Conservation (phyloP, 2,797 vertebrate species). For the Hylomyscus alleni region DNA sequence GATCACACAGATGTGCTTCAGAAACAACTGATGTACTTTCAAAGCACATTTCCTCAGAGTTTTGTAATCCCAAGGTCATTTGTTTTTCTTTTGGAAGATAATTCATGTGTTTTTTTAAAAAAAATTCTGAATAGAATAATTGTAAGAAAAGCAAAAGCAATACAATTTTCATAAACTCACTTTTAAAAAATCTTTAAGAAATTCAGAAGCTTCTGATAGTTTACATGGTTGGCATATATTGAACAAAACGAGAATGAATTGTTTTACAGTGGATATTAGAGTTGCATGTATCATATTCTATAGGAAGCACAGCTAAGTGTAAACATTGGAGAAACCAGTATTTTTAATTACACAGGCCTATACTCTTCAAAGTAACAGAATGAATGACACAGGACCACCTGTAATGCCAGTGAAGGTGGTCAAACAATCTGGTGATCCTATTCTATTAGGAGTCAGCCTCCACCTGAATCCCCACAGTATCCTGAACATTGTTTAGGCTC, state of each 20-base stretch:
- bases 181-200: conserved; percentile 37
- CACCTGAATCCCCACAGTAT: background rate
- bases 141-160: conserved; percentile 15
- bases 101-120: conserved; percentile 11
- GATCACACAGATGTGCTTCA: background rate
- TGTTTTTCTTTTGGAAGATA: background rate
- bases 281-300: background rate
- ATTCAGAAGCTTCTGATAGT: background rate
- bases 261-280: background rate
- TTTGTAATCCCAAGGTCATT: background rate
- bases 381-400: background rate
- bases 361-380: background rate
- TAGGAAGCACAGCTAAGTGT: background rate
- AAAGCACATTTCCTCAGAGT: conserved; percentile 4
- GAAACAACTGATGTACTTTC: background rate
- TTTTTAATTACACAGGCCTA: background rate
- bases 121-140: background rate
- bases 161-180: background rate
- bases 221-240: background rate
- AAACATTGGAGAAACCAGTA: background rate
- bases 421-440: background rate
- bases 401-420: background rate
- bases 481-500: background rate
- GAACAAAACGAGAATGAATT: background rate
- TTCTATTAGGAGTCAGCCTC: background rate